A percentile compares a stretch with the other conserved stretches of the same genome.
phyloP scores from a whole-genome alignment of 2,888 invertebrate species.

The Clostera curtula region DNA sequence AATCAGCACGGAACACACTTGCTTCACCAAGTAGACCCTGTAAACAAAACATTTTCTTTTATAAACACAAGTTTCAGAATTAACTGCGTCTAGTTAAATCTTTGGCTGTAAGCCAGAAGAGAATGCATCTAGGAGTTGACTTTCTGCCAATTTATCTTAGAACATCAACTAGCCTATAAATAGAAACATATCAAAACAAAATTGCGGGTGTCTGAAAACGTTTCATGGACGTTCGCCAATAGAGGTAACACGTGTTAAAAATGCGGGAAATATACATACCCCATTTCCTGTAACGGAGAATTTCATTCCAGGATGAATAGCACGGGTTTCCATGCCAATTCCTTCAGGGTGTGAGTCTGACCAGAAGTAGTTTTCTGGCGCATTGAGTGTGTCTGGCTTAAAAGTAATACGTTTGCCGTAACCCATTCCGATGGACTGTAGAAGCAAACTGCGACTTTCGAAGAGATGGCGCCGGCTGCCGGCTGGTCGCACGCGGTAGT shows the following conservation, averaged over 20 bases:
- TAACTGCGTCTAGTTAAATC: constrained; percentile 23
- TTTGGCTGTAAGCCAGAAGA: constrained; percentile 33
- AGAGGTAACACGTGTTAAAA: constrained; percentile 2
- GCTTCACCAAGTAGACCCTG: constrained; percentile 78
- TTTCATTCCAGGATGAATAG: constrained; percentile 79
- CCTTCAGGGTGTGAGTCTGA: constrained; percentile 85
- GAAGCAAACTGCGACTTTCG: constrained; percentile 76
- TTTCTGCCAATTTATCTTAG: constrained; percentile 33
- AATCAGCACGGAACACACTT: constrained; percentile 79
- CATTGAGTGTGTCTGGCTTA: constrained; percentile 75
- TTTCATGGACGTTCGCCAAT: constrained; percentile 28
- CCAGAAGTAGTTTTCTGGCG: constrained; percentile 83
- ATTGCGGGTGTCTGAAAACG: constrained; percentile 7
- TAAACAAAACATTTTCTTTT: constrained; percentile 23
- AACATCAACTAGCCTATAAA: constrained; percentile 29
- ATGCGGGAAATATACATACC: constrained; percentile 40
- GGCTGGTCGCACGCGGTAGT: constrained; percentile 81
- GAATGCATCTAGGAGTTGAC: constrained; percentile 34
- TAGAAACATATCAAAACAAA: constrained; percentile 21
- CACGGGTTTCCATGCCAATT: constrained; percentile 79
- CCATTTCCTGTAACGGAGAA: constrained; percentile 77
- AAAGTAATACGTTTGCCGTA: constrained; percentile 86
- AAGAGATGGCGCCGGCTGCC: constrained; percentile 78
- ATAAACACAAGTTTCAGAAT: constrained; percentile 20
- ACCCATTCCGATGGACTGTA: constrained; percentile 82